These are phyloP conservation scores for Phytoseiulus persimilis DNA, from an alignment of 2,888 invertebrate species.

Conservation along the genomic window DNA sequence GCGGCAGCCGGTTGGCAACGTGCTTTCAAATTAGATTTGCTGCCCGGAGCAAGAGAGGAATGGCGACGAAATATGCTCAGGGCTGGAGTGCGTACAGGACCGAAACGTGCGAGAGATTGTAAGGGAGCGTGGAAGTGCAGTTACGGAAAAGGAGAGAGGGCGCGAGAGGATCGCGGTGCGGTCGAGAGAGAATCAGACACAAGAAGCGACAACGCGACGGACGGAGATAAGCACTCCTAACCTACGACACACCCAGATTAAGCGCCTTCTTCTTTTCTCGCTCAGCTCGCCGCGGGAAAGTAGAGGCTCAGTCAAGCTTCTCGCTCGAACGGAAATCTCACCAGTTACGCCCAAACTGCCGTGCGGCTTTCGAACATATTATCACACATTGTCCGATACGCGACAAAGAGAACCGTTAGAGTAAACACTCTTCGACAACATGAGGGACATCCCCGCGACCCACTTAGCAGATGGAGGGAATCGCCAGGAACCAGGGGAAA, in stretches of 20 bases:
- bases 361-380: background rate
- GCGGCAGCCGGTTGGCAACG: background rate
- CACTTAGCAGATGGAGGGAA: background rate
- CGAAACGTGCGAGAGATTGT: background rate
- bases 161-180: background rate
- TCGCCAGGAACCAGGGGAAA: too few species aligned
- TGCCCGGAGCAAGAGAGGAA: background rate
- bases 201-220: background rate
- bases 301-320: too few species aligned
- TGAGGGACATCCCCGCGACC: background rate
- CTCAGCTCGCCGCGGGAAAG: too few species aligned
- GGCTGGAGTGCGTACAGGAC: background rate
- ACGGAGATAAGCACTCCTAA: background rate
- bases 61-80: background rate
- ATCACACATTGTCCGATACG: background rate
- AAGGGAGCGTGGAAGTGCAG: background rate
- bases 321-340: background rate
- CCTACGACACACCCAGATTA: conserved; percentile 5
- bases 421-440: background rate
- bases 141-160: background rate
- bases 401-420: background rate
- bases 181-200: background rate
- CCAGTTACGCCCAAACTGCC: background rate
- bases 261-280: background rate
- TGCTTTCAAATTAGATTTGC: background rate